Conservation (phyloP, 2,797 vertebrate genomes). For the Gallinago nigripennis region DNA sequence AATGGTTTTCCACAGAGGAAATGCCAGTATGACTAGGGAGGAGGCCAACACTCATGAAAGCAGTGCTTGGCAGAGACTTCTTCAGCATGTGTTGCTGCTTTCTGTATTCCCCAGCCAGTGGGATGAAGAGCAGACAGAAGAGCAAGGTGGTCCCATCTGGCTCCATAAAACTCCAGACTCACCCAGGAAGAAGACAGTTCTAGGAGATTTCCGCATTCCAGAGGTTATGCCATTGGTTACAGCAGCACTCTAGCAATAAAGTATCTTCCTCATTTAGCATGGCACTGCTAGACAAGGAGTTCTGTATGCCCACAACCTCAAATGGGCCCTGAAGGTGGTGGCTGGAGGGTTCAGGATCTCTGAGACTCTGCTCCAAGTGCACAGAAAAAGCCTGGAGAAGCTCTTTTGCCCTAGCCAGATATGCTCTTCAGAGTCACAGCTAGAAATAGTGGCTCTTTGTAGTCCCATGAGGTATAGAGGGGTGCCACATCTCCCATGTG, state of each 20-base stretch:
- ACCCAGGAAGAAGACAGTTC: background rate
- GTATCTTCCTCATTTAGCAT: background rate
- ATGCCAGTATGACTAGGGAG: background rate
- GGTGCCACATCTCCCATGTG: background rate
- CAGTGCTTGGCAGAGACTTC: background rate
- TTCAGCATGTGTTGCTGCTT: background rate
- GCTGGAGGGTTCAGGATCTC: background rate
- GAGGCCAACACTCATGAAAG: background rate
- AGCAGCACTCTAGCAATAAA: background rate
- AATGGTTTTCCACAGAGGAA: constrained; percentile 14
- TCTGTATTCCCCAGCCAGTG: background rate
- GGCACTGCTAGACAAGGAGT: background rate
- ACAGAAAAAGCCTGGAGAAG: background rate
- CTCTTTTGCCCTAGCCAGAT: background rate
- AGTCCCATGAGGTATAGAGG: background rate
- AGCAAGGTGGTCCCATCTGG: background rate
- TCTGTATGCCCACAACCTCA: background rate
- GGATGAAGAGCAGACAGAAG: background rate
- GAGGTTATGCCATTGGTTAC: background rate
- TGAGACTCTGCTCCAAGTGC: background rate
- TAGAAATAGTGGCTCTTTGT: background rate
- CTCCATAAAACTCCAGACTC: background rate
- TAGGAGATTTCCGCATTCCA: background rate
- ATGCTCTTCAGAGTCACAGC: fast-evolving
- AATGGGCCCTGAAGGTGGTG: background rate